phyloP scores from a whole-genome alignment of 2,888 invertebrate genomes.

The Phyto melanocephala region DNA sequence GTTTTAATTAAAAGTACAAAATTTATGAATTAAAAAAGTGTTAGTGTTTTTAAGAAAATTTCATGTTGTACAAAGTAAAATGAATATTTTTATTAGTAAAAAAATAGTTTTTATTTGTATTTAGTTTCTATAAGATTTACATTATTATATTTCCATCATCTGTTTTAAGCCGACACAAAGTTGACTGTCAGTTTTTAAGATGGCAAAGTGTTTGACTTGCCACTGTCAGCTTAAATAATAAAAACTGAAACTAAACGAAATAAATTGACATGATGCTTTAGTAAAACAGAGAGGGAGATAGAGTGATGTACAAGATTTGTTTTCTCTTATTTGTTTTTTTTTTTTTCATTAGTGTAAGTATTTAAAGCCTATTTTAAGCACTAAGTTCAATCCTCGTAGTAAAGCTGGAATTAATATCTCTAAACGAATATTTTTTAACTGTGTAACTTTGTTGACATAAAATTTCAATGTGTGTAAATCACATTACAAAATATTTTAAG shows the following conservation, averaged over 20 bases:
- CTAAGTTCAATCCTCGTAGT: neutral
- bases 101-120: neutral
- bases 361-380: neutral
- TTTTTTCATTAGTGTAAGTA: neutral
- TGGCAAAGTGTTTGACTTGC: conserved; percentile 66
- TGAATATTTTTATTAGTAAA: neutral
- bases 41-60: neutral
- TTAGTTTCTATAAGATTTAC: conserved; percentile 37
- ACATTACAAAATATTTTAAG: too few relatives aligned
- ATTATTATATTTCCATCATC: conserved; percentile 51
- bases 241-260: conserved; percentile 58
- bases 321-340: neutral
- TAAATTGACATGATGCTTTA: conserved; percentile 61
- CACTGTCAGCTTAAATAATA: conserved; percentile 63
- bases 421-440: too few relatives aligned
- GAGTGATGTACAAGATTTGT: neutral
- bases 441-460: too few relatives aligned
- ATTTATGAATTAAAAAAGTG: conserved; percentile 7
- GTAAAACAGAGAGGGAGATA: neutral
- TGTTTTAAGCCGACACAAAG: conserved; percentile 60
- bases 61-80: neutral
- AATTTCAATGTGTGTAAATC: too few relatives aligned
- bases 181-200: conserved; percentile 63
- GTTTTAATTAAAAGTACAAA: conserved; percentile 35
- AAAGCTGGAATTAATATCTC: neutral